These are phyloP conservation scores for Thecocarcelia acutangulata DNA, from an alignment of 2,888 invertebrate genomes.

Conservation along the genomic window DNA sequence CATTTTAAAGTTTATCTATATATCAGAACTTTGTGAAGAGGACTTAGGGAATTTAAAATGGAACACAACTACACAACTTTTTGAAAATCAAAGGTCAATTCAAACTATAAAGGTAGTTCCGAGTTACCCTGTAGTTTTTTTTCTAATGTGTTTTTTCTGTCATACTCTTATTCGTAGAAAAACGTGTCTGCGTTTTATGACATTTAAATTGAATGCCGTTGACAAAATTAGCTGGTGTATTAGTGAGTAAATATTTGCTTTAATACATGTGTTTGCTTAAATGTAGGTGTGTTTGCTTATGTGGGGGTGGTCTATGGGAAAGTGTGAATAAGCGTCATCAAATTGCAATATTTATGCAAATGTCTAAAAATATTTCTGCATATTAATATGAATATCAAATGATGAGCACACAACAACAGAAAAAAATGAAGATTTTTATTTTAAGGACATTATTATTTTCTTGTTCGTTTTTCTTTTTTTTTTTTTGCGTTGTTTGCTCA, in stretches of 20 bases:
- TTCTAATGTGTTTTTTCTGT: too few relatives aligned
- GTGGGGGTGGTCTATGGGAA: background rate
- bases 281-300: background rate
- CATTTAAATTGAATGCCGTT: constrained; percentile 55
- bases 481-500: background rate
- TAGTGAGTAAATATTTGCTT: constrained; percentile 22
- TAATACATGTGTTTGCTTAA: background rate
- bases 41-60: too few relatives aligned
- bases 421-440: constrained; percentile 8
- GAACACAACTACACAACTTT: too few relatives aligned
- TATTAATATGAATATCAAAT: constrained; percentile 50
- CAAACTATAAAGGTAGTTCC: too few relatives aligned
- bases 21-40: too few relatives aligned
- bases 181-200: constrained; percentile 60
- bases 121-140: too few relatives aligned
- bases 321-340: constrained; percentile 32
- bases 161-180: background rate
- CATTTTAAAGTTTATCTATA: too few relatives aligned
- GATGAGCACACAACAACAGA: constrained; percentile 19
- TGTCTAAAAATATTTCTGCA: constrained; percentile 48
- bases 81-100: too few relatives aligned
- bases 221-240: constrained; percentile 50
- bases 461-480: background rate
- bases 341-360: constrained; percentile 59
- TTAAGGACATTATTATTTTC: constrained; percentile 18